Conservation (phyloP, 1,140 invertebrate species). For the Mamestra configurata region DNA sequence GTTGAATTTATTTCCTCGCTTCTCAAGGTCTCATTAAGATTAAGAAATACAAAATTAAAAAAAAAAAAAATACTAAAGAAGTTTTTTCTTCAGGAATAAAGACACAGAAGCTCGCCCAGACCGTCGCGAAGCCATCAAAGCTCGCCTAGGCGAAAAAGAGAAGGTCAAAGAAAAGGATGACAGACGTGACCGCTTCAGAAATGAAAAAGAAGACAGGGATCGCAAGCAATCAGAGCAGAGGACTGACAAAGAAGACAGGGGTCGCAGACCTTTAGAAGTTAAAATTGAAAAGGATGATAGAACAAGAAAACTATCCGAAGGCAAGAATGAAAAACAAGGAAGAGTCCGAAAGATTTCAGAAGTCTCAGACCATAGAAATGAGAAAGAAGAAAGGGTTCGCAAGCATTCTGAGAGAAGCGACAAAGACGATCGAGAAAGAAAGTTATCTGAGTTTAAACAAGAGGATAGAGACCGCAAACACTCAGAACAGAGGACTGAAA, state of each 20-base stretch:
- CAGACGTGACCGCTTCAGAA: constrained; percentile 35
- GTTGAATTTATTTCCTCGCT: too few relatives aligned
- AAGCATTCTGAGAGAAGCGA: constrained; percentile 29
- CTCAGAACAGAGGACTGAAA: constrained; percentile 31
- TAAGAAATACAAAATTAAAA: too few relatives aligned
- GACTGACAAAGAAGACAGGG: constrained; percentile 6
- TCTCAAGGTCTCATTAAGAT: too few relatives aligned
- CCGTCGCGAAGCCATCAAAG: constrained; percentile 1
- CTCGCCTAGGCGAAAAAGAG: constrained; percentile 1
- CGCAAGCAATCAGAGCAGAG: constrained; percentile 42
- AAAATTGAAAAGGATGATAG: neutral
- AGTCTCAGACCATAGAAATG: constrained; percentile 11
- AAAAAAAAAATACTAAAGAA: too few relatives aligned
- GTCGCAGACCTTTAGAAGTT: neutral
- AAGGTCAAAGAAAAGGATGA: constrained; percentile 55
- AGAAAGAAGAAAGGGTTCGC: constrained; percentile 15
- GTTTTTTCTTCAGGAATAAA: constrained; percentile 58
- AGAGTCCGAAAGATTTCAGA: neutral
- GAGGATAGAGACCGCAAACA: constrained; percentile 45
- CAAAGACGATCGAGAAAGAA: constrained; percentile 34
- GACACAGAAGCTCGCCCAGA: constrained; percentile 54
- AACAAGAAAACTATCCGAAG: neutral
- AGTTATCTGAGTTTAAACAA: constrained; percentile 39
- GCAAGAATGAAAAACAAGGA: neutral
- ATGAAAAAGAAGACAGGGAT: constrained; percentile 45